phyloP scores from a whole-genome alignment of 2,113 vertebrate genomes.

The Carassius auratus region DNA sequence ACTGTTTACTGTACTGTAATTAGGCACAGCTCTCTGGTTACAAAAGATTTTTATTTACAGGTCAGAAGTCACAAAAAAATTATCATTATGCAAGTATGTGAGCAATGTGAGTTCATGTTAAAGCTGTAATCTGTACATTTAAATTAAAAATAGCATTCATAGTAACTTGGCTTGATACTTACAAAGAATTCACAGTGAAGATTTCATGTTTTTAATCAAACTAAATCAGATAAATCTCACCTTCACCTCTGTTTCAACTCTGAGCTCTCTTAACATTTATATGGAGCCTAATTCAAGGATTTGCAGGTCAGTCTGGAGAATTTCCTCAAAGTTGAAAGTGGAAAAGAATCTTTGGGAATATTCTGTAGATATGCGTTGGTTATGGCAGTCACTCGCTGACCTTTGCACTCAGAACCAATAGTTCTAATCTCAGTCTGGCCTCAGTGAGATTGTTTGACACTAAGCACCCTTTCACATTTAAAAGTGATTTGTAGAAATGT shows the following conservation, averaged over 20 bases:
- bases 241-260: constrained; percentile 28
- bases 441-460: constrained; percentile 62
- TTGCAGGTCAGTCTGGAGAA: constrained; percentile 39
- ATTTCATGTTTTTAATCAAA: neutral
- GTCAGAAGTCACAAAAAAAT: neutral
- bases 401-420: constrained; percentile 59
- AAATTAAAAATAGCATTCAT: constrained; percentile 15
- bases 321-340: constrained; percentile 41
- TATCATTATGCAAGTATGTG: neutral
- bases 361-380: constrained; percentile 58
- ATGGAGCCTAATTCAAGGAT: constrained; percentile 40
- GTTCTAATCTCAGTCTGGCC: constrained; percentile 68
- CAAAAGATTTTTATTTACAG: constrained; percentile 5
- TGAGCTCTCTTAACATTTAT: constrained; percentile 26
- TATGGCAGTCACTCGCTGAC: constrained; percentile 57
- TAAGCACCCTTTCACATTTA: constrained; percentile 65
- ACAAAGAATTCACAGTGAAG: neutral
- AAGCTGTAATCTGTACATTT: neutral
- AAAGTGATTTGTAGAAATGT: constrained; percentile 70
- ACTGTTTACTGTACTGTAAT: neutral
- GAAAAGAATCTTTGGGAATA: constrained; percentile 51
- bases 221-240: neutral
- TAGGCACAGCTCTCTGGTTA: neutral
- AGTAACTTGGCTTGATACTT: neutral
- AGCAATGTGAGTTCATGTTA: constrained; percentile 6